A percentile compares a stretch with the other conserved stretches of the same genome.
phyloP scores from a whole-genome alignment of 2,113 vertebrate species.

The Atractosteus spatula region DNA sequence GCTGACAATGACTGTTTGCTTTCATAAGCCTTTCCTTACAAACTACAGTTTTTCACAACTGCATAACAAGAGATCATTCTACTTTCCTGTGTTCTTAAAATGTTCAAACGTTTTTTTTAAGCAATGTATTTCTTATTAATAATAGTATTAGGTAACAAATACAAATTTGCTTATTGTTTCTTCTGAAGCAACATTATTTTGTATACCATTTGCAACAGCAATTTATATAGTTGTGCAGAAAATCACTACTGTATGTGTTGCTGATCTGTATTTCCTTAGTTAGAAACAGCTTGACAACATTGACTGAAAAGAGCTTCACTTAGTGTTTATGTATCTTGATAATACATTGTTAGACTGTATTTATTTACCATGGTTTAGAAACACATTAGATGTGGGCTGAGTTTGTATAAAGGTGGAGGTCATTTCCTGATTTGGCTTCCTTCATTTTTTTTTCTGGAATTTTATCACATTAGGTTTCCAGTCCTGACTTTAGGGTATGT shows the following conservation, averaged over 20 bases:
- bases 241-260: not conserved
- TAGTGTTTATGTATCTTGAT: no score
- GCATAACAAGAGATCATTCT: conserved; percentile 34
- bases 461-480: conserved; percentile 47
- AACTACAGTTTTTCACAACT: conserved; percentile 38
- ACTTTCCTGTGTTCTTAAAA: not conserved
- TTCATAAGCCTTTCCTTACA: conserved; percentile 43
- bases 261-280: conserved; percentile 43
- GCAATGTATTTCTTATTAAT: not conserved
- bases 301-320: no score
- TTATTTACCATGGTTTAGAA: conserved; percentile 18
- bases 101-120: not conserved
- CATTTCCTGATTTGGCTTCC: conserved; percentile 72
- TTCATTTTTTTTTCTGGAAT: conserved; percentile 70
- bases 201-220: conserved; percentile 21
- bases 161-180: not conserved
- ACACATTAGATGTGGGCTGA: conserved; percentile 57
- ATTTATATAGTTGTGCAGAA: not conserved
- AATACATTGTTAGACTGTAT: no score
- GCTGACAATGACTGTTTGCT: conserved; percentile 54
- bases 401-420: conserved; percentile 65
- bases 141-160: not conserved
- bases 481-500: conserved; percentile 11
- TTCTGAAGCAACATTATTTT: not conserved
- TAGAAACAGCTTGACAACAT: conserved; percentile 21